Conservation (phyloP, 92 coral and sea anemone species). For the Phenganax subtilis region DNA sequence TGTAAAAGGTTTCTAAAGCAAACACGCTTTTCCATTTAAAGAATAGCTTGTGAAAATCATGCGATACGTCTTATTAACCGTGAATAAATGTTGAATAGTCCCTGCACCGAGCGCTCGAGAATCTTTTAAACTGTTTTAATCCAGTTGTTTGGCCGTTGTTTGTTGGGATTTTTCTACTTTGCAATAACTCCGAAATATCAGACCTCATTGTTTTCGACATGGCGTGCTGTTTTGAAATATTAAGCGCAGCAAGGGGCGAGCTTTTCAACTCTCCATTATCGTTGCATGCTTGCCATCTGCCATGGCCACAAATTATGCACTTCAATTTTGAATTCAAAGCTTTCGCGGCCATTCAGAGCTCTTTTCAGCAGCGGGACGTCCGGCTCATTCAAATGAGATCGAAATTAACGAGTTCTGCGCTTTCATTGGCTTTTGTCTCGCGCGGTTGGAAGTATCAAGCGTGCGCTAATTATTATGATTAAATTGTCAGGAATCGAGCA, state of each 20-base stretch:
- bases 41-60: neutral
- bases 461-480: conserved; percentile 40
- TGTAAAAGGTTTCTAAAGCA: conserved; percentile 23
- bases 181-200: conserved; percentile 21
- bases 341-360: conserved; percentile 26
- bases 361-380: conserved; percentile 39
- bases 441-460: conserved; percentile 28
- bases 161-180: conserved; percentile 4
- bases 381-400: conserved; percentile 19
- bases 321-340: conserved; percentile 29
- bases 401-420: conserved; percentile 15
- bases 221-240: conserved; percentile 29
- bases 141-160: conserved; percentile 1
- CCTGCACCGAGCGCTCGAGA: neutral
- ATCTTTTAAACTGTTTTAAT: neutral
- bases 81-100: conserved; percentile 26
- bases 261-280: conserved; percentile 37
- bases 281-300: conserved; percentile 36
- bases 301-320: conserved; percentile 12
- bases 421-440: conserved; percentile 37
- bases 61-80: conserved; percentile 22
- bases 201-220: conserved; percentile 15
- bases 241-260: conserved; percentile 31
- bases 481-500: conserved; percentile 28
- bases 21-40: conserved; percentile 34